These are phyloP conservation scores for Anadara kagoshimensis DNA, from an alignment of 1,140 invertebrate species.

Conservation along the genomic window DNA sequence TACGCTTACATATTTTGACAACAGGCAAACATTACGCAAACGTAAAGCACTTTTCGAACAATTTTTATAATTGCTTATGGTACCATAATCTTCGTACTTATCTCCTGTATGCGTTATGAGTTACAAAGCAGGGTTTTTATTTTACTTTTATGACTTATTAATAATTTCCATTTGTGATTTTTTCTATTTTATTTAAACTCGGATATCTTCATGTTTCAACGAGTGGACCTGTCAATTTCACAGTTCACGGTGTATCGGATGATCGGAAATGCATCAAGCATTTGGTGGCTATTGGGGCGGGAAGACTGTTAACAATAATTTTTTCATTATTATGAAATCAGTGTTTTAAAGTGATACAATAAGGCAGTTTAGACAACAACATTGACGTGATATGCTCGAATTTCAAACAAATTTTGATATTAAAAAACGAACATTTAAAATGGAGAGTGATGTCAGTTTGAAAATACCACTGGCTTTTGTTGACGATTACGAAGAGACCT, in stretches of 20 bases:
- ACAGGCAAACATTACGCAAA: too few relatives aligned
- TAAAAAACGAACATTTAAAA: background rate
- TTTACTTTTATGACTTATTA: too few relatives aligned
- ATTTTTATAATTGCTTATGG: too few relatives aligned
- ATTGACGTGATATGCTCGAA: background rate
- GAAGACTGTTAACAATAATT: constrained; percentile 3
- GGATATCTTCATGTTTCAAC: background rate
- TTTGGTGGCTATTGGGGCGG: constrained; percentile 17
- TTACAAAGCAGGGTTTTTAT: too few relatives aligned
- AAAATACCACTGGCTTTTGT: background rate
- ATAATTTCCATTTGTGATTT: too few relatives aligned
- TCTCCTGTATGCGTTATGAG: too few relatives aligned
- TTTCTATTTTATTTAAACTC: too few relatives aligned
- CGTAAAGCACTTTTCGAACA: too few relatives aligned
- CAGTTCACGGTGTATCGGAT: constrained; percentile 6
- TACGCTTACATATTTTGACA: too few relatives aligned
- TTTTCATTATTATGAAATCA: background rate
- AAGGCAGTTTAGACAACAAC: background rate
- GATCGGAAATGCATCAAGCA: constrained; percentile 21
- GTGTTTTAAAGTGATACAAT: background rate
- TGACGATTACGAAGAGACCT: background rate
- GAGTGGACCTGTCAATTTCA: constrained; percentile 24
- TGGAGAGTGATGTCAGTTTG: background rate
- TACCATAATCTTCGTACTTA: too few relatives aligned
- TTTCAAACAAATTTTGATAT: constrained; percentile 18